Evolutionary conservation across 2,888 invertebrate genomes (phyloP), one percentile per base, ranked within the genome.

Genomic region (Dasypolia templi): DNA sequence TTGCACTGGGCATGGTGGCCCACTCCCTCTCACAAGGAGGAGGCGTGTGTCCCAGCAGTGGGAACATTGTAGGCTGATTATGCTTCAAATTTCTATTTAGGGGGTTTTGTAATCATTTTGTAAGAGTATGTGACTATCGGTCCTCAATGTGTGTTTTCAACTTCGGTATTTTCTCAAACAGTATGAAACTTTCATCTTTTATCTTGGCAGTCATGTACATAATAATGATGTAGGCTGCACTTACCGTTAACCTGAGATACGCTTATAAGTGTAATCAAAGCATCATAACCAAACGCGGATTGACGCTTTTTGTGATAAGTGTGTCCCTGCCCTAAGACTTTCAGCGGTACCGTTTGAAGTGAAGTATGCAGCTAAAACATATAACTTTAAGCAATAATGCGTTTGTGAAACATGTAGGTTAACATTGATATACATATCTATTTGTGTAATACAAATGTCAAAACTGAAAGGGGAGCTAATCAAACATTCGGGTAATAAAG

Each of bases 381-480:
- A 26, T 39, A 35, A 82, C 22, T 49, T 39, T 39, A 46, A 55
- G 46, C 68, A 73, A 63, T 69, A 58, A 68, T 26, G 55, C 32
- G 26, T 44, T 68, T 55, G n/a, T 69, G 17, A 63, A 72, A 63
- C 6, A 62, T 67, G 29, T 44, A 56, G 44, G 11, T 42, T 49
- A n/a, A n/a, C 22, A 62, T 44, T 80, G 55, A 69, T 75, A 69
- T 51, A 59, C 12, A 42, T 51, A 44, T 12, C 0, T 65, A 44
- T 53, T 77, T 75, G 68, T 79, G 80, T 68, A 77, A 87, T 29
- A 61, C 39, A 68, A 82, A 82, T 73, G 58, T 66, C 63, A 64
- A 58, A 81, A 78, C 67, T 72, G 84, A 81, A 85, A 85, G 86
- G 80, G 75, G 76, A 81, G 67, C 84, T 85, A 85, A 82, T 82